Evolutionary conservation across 2,888 invertebrate species (phyloP), one percentile per base, ranked within the genome.

Genomic region (Euphydryas editha): DNA sequence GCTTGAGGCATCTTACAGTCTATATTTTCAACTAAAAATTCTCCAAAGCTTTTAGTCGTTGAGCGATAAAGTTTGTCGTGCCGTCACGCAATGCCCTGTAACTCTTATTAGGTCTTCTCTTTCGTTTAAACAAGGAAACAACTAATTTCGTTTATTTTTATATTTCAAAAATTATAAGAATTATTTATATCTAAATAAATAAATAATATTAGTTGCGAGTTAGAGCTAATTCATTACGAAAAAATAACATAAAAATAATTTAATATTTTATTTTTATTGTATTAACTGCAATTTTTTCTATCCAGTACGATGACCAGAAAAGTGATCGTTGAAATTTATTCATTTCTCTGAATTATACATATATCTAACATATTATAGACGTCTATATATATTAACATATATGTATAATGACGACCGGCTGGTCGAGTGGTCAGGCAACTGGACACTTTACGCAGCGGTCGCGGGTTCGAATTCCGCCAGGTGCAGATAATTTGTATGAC

Each of bases 21-120:
- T 15, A 55, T 44, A 58, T 64, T 68, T 56, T 56, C 46, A 49
- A 42, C 47, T 62, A 62, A 60, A 65, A 36, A 17, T 61, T 65
- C 63, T 56, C 51, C 47, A 37, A 62, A 66, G 65, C 54, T 49
- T 56, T 63, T 63, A 47, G 59, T 56, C 44, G 66, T 46, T 39
- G 30, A 30, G 24, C 60, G 60, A 59, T 62, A 62, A 61, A 68
- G 63, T 62, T 68, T 55, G 63, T 68, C 57, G 42, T 64, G 44
- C 11, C 58, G 54, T 30, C 59, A 56, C 59, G 18, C 46, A 56
- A 46, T 62, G 55, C 0, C 24, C 39, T 30, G 17, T 39, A 49
- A 57, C 2, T 54, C 36, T 21, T 54, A 54, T 36, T 11, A n/a
- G n/a, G n/a, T n/a, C n/a, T n/a, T n/a, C n/a, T n/a, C n/a, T 36